Evolutionary conservation across 2,888 invertebrate species (phyloP), one percentile per base, ranked within the genome.

Genomic region (Tachystola acroxantha): DNA sequence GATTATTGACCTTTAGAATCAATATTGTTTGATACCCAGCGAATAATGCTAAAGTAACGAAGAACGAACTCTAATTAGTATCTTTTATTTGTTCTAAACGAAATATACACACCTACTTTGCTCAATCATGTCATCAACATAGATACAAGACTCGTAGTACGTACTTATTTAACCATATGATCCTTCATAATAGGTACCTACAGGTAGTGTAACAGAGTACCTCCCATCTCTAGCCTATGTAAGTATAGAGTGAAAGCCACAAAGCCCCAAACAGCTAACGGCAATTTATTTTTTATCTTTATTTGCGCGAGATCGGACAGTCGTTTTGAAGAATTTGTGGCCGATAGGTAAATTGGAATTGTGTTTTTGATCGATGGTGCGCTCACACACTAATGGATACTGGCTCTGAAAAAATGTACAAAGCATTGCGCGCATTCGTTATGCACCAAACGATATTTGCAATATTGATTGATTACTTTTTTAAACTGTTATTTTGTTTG

Each of bases 281-380:
- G 47, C 62, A 60, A 62, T 70, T 60, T 67, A 63, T 69, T 71
- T 74, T 73, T 72, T 76, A 72, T 73, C 73, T 69, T 48, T 70
- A 64, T 64, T 60, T 59, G 59, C 44, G 48, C 52, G 51, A 46
- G 58, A 64, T 58, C 57, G 64, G 68, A 59, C 70, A 71, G 70
- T 70, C 67, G 71, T 70, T 74, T 74, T 76, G 74, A 79, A 74
- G 81, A 77, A 81, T 81, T 80, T 80, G 81, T 80, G 79, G 79
- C 65, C 64, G 73, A 69, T 66, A 73, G 80, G 82, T 80, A 81
- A 84, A 82, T 81, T 84, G 82, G 76, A 74, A 77, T 75, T 67
- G 79, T 69, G 68, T 64, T 58, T 73, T 73, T 79, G 81, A 82
- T 80, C 72, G 79, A 81, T 82, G 73, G 63, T 60, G 35, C 54